A percentile compares a stretch with the other conserved stretches of the same genome.
These are phyloP conservation scores for Chroicocephalus ridibundus DNA, from an alignment of 2,113 vertebrate genomes.

Conservation along the genomic window DNA sequence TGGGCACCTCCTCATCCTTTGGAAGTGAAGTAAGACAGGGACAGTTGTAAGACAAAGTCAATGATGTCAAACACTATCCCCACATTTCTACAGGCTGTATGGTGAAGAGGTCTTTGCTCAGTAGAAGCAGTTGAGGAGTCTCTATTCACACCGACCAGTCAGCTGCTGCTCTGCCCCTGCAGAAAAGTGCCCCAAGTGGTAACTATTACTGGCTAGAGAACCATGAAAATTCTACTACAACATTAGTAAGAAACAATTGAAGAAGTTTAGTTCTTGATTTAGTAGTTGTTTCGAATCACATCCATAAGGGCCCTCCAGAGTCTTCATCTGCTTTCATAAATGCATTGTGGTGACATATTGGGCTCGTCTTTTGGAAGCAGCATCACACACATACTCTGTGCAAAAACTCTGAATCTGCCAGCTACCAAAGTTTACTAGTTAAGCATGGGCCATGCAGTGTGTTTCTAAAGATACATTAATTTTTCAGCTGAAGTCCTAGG, in stretches of 20 bases:
- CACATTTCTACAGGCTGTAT: neutral
- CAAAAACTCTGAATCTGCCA: neutral
- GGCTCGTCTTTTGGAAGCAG: neutral
- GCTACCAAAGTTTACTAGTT: neutral
- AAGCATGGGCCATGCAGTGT: neutral
- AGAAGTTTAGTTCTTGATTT: neutral
- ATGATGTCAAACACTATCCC: neutral
- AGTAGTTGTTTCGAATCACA: neutral
- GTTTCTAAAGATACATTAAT: neutral
- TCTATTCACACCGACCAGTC: neutral
- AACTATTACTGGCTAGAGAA: neutral
- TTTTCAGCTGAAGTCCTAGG: neutral
- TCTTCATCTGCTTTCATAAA: neutral
- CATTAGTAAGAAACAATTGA: neutral
- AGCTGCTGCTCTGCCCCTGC: neutral
- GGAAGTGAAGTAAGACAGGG: neutral
- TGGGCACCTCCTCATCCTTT: neutral
- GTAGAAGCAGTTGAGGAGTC: neutral
- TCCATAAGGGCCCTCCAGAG: neutral
- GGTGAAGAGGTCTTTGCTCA: neutral
- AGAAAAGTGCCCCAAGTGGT: neutral
- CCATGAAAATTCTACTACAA: neutral
- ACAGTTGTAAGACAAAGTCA: neutral
- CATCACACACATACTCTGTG: neutral
- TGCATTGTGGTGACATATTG: accelerated